A percentile compares a stretch with the other conserved stretches of the same genome.
Conservation (phyloP, 2,888 invertebrate species). For the Acrobasis repandana region DNA sequence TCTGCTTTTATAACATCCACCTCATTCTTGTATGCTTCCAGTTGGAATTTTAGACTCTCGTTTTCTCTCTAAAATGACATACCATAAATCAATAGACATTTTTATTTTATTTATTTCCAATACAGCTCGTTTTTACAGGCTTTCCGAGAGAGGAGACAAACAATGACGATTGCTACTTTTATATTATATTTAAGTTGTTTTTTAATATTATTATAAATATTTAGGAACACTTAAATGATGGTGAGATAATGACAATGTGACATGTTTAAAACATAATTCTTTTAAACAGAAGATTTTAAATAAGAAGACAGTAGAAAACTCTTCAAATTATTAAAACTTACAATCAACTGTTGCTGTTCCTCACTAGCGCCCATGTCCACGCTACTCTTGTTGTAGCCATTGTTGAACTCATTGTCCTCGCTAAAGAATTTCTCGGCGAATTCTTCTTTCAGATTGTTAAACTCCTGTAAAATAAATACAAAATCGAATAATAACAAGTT, state of each 20-base stretch:
- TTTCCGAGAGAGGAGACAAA: too few species aligned
- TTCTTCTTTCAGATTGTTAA: constrained; percentile 69
- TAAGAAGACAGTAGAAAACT: too few species aligned
- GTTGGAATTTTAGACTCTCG: constrained; percentile 93
- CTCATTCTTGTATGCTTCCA: constrained; percentile 97
- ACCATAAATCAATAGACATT: too few species aligned
- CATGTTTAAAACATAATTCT: too few species aligned
- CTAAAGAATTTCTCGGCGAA: constrained; percentile 68
- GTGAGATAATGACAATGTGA: too few species aligned
- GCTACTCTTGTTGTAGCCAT: constrained; percentile 45
- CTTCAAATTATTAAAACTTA: constrained; percentile 35
- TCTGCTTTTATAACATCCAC: constrained; percentile 93
- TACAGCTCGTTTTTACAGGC: too few species aligned
- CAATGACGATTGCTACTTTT: too few species aligned
- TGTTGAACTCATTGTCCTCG: constrained; percentile 59
- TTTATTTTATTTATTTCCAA: not conserved
- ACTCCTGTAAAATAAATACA: constrained; percentile 54
- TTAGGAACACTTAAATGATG: too few species aligned
- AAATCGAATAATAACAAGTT: not conserved
- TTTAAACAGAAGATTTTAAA: too few species aligned
- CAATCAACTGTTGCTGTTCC: constrained; percentile 62
- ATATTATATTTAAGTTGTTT: too few species aligned
- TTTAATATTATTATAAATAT: too few species aligned
- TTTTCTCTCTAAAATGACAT: constrained; percentile 87
- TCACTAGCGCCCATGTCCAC: constrained; percentile 46